Percentiles rank a stretch among this genome's conserved stretches.
These are phyloP conservation scores for Dynastes grantii DNA, from an alignment of 2,888 invertebrate genomes.

Conservation along the genomic window DNA sequence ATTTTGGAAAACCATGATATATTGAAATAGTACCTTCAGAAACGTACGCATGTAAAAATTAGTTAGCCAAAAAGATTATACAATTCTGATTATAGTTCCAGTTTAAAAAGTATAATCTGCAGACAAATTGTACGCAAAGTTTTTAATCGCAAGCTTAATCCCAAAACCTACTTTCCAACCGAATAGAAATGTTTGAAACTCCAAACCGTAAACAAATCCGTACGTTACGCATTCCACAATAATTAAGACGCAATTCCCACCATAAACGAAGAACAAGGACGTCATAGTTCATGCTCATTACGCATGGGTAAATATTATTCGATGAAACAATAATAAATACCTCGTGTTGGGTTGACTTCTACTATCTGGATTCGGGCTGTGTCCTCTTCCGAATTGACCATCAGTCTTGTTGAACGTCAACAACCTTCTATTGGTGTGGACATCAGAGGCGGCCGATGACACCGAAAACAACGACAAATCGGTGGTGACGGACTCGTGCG, in stretches of 20 bases:
- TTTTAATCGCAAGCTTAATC: no score
- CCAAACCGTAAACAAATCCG: not conserved
- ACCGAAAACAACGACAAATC: constrained; percentile 86
- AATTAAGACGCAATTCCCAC: not conserved
- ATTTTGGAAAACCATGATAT: no score
- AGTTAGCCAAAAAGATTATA: no score
- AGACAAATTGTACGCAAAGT: no score
- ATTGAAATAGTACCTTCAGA: no score
- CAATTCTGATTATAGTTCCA: no score
- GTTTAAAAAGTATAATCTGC: no score
- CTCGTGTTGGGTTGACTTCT: constrained; percentile 54
- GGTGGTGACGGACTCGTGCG: constrained; percentile 88
- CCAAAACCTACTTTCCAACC: no score
- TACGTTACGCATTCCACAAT: not conserved
- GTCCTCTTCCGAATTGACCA: constrained; percentile 74
- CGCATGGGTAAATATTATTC: not conserved
- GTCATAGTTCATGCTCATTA: not conserved
- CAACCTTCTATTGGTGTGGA: constrained; percentile 68
- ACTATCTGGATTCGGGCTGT: constrained; percentile 81
- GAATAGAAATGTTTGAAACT: no score
- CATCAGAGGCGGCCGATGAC: constrained; percentile 75
- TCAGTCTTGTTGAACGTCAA: constrained; percentile 73
- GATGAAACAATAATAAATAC: constrained; percentile 1
- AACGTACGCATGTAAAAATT: no score
- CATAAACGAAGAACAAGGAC: not conserved